Percentiles rank a stretch among this genome's conserved stretches.
phyloP scores from a whole-genome alignment of 1,140 invertebrate genomes.

The Cydia splendana region DNA sequence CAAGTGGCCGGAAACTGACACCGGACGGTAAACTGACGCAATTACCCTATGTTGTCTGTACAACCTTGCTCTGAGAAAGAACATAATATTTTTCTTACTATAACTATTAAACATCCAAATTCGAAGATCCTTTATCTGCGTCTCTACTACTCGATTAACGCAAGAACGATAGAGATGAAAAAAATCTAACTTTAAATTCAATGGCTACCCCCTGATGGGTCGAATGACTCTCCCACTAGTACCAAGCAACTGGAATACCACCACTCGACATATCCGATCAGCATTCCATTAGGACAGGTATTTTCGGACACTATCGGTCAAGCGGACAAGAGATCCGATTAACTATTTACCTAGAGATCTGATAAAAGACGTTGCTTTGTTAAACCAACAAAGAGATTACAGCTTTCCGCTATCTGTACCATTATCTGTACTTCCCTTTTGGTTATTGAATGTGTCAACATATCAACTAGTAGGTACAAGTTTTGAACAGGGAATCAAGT shows the following conservation, averaged over 20 bases:
- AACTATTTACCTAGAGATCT: conserved; percentile 35
- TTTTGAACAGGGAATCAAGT: background rate
- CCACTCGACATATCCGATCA: conserved; percentile 43
- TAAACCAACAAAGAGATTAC: conserved; percentile 55
- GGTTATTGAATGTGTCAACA: background rate
- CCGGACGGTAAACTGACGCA: no score
- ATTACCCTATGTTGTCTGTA: no score
- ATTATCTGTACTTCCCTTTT: conserved; percentile 37
- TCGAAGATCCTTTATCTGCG: no score
- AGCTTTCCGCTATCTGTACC: conserved; percentile 23
- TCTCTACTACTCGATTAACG: no score
- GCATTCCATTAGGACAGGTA: conserved; percentile 65
- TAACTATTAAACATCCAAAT: no score
- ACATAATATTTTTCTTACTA: no score
- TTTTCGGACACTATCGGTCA: conserved; percentile 64
- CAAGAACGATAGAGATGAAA: no score
- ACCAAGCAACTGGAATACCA: background rate
- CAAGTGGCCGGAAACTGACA: no score
- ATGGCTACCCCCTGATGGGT: no score
- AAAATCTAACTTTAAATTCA: no score
- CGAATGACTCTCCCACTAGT: background rate
- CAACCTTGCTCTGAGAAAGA: no score
- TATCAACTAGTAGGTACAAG: background rate
- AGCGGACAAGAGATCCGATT: conserved; percentile 33
- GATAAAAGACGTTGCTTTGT: conserved; percentile 66